Base-by-base conservation (phyloP, 2,797 vertebrate genomes). In the Myotis daubentonii region DNA sequence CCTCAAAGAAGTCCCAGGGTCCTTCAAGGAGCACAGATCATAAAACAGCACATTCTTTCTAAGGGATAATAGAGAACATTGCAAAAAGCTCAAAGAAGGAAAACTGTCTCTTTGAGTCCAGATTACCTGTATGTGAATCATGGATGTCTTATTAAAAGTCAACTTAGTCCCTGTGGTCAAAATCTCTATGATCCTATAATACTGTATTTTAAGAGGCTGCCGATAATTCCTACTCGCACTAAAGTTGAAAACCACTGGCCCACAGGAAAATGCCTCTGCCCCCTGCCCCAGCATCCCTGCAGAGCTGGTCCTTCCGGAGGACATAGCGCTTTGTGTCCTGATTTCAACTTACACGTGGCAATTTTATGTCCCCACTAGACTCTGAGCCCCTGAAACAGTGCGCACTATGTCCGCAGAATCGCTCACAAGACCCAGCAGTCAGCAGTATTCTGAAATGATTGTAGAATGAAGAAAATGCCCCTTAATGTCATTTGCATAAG, bases 11-110 rank as follows among this genome's bases (percentile, higher is more conserved):
- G 55, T 55, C 74, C 10, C 25, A 72, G 71, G 5, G 68, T 60
- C 12, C 36, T 79, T 78, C 5, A 76, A 80, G 53, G 13, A 81
- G 5, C 53, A 86, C 47, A 95, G 30, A 9, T 8, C 23, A 49
- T 38, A 57, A 86, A 79, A 91, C 5, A n/a, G 78, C 41, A 70
- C 17, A 8, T 75, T 84, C 49, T 81, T 85, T 44, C 44, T 55
- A 89, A 91, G 44, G 74, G 13, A 86, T 86, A 82, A 82, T 20
- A 74, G 44, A 44, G 3, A 33, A 92, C 74, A 70, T 78, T 49
- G 23, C n/a, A 75, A 33, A 85, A 84, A 95, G 68, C 28, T 94
- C 78, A 68, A 49, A 78, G 84, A 89, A 91, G 20, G 65, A n/a
- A 90, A 72, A 33, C 22, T 30, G 20, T 82, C 71, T 79, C 75